A percentile compares a stretch with the other conserved stretches of the same genome.
Evolutionary conservation across 2,797 vertebrate species (phyloP).

Genomic region (Hemitrygon akajei): DNA sequence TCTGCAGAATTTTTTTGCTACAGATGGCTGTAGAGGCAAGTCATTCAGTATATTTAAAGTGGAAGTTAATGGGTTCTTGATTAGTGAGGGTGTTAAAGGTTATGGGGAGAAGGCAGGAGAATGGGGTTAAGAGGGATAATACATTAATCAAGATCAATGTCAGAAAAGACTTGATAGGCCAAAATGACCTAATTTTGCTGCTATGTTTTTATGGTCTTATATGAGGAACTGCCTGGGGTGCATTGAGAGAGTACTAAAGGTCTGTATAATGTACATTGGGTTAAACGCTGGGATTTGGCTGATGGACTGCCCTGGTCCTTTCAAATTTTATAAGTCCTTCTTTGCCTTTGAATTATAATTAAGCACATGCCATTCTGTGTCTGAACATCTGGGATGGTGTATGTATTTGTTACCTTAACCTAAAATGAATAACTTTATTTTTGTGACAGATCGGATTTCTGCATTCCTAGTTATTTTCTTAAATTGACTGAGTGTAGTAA

Average conservation of each 20-base stretch:
- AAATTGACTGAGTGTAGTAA: not conserved
- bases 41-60: too few species aligned
- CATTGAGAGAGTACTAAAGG: not conserved
- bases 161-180: too few species aligned
- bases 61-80: too few species aligned
- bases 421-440: not conserved
- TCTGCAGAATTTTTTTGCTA: too few species aligned
- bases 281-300: conserved; percentile 11
- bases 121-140: too few species aligned
- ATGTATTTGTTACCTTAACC: not conserved
- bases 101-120: too few species aligned
- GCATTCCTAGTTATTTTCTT: not conserved
- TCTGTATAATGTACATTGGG: not conserved
- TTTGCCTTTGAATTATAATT: not conserved
- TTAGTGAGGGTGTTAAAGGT: too few species aligned
- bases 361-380: not conserved
- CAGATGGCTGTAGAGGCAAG: too few species aligned
- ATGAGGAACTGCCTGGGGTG: not conserved
- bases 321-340: not conserved
- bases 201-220: too few species aligned
- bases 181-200: too few species aligned
- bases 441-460: not conserved
- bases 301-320: not conserved
- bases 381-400: not conserved
- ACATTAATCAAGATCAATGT: too few species aligned